Conservation (phyloP, 2,113 vertebrate species). For the Maccullochella peelii region DNA sequence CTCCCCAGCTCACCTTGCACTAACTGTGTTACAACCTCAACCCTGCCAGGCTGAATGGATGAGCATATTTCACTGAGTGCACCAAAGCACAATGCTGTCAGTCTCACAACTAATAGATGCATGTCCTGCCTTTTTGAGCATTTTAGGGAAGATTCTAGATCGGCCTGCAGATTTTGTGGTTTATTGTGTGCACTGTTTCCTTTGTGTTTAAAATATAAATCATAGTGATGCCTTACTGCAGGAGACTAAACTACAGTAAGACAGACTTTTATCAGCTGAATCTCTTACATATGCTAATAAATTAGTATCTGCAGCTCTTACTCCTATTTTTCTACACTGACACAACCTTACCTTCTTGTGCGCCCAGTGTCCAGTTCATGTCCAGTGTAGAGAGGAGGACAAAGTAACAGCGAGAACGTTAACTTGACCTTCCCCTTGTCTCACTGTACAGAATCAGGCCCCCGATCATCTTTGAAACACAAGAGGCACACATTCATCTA, state of each 20-base stretch:
- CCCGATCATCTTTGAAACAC: constrained; percentile 12
- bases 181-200: constrained; percentile 6
- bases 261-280: not conserved
- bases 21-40: constrained; percentile 58
- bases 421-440: not conserved
- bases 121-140: constrained; percentile 30
- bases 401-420: constrained; percentile 6
- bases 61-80: constrained; percentile 61
- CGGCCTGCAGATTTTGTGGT: constrained; percentile 6
- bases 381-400: not conserved
- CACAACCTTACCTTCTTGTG: not conserved
- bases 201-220: constrained; percentile 47
- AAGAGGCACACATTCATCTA: constrained; percentile 24
- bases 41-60: constrained; percentile 38
- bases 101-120: constrained; percentile 40
- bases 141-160: constrained; percentile 10
- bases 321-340: not conserved
- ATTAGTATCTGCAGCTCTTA: not conserved
- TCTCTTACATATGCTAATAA: not conserved
- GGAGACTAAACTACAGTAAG: not conserved
- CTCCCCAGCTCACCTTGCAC: constrained; percentile 31
- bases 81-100: constrained; percentile 68
- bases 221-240: not conserved
- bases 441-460: not conserved
- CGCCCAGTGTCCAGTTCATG: not conserved